These are phyloP conservation scores for Oryctes rhinoceros DNA, from an alignment of 1,140 invertebrate genomes.

Conservation along the genomic window DNA sequence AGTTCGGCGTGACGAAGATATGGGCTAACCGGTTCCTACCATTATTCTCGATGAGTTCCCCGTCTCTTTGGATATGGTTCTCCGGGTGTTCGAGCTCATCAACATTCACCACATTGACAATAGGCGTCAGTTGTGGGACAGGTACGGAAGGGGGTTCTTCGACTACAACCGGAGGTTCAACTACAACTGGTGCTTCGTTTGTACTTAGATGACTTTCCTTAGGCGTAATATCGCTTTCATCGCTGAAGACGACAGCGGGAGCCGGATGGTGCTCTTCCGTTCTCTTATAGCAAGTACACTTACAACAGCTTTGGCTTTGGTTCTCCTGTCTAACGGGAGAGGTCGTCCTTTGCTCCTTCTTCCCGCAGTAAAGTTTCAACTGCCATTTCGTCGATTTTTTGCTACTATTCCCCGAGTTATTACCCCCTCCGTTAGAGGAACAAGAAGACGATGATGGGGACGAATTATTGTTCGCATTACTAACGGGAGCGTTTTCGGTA, in stretches of 20 bases:
- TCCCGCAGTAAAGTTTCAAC: constrained; percentile 33
- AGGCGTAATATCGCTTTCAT: neutral
- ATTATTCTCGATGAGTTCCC: neutral
- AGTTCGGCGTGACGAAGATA: neutral
- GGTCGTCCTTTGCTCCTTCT: neutral
- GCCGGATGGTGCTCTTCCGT: neutral
- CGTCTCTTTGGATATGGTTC: neutral
- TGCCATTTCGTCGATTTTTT: constrained; percentile 37
- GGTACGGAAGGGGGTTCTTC: neutral
- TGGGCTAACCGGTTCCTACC: constrained; percentile 9
- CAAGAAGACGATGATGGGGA: neutral
- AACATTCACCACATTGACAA: neutral
- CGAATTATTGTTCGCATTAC: neutral
- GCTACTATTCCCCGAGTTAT: neutral
- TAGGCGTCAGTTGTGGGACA: neutral
- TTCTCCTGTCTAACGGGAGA: neutral
- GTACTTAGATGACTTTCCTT: neutral
- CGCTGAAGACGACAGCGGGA: neutral
- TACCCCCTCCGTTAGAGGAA: neutral
- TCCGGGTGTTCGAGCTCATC: neutral
- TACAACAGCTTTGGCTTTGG: constrained; percentile 18
- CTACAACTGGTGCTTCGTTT: neutral
- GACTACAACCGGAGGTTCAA: neutral
- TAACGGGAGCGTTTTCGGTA: neutral
- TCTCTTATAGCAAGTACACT: constrained; percentile 24